Conservation (phyloP, 2,113 vertebrate species). For the Burhinus bistriatus region DNA sequence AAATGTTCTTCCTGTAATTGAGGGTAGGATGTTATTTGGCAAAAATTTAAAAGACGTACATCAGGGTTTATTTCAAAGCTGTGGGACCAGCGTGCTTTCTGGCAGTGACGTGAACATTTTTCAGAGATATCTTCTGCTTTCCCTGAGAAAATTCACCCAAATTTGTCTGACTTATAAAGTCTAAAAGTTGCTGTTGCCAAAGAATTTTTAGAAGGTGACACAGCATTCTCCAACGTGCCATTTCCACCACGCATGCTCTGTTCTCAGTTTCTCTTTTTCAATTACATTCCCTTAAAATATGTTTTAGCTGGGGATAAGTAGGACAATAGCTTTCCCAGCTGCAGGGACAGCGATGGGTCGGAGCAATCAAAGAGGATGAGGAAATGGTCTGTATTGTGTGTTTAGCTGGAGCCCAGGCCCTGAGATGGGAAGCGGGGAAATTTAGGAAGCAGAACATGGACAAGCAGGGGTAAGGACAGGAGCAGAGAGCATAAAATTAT, state of each 20-base stretch:
- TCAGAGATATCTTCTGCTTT: constrained; percentile 47
- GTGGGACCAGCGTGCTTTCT: constrained; percentile 47
- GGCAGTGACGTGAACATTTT: constrained; percentile 35
- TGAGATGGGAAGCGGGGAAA: neutral
- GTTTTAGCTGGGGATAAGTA: neutral
- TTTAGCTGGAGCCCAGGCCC: neutral
- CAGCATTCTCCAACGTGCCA: constrained; percentile 32
- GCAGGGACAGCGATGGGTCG: neutral
- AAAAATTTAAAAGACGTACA: constrained; percentile 6
- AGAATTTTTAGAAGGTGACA: constrained; percentile 65
- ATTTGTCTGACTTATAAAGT: constrained; percentile 46
- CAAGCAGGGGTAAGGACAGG: neutral
- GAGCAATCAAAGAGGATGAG: neutral
- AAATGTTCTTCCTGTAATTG: constrained; percentile 18
- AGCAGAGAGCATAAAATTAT: neutral
- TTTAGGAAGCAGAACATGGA: neutral
- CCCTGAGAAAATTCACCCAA: constrained; percentile 48
- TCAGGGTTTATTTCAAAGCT: constrained; percentile 35
- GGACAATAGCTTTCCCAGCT: constrained; percentile 11
- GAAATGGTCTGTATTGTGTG: neutral
- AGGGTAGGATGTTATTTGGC: constrained; percentile 40
- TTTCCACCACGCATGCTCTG: constrained; percentile 33
- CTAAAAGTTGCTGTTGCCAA: constrained; percentile 56
- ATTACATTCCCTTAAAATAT: neutral
- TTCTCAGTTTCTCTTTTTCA: constrained; percentile 1